Conservation (phyloP, 2,797 vertebrate species). For the Carapus acus region DNA sequence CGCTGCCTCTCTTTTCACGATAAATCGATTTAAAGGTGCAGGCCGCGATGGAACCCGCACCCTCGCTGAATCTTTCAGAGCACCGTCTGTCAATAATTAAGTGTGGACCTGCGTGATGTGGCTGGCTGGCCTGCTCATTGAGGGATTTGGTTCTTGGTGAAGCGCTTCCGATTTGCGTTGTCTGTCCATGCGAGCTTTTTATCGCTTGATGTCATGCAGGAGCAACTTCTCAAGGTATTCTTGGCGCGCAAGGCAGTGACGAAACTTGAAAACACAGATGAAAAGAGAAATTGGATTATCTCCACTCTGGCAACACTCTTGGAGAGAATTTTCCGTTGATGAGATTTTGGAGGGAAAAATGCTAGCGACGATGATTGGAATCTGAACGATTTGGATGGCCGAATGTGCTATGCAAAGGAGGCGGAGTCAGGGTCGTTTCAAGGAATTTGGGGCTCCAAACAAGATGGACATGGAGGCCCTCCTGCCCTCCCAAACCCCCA, state of each 20-base stretch:
- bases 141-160: conserved; percentile 22
- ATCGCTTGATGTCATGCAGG: conserved; percentile 8
- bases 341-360: too few relatives aligned
- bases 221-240: conserved; percentile 14
- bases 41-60: conserved; percentile 20
- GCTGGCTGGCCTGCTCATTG: conserved; percentile 20
- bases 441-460: too few relatives aligned
- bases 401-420: too few relatives aligned
- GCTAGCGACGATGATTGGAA: too few relatives aligned
- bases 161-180: too few relatives aligned
- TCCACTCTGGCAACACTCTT: conserved; percentile 6
- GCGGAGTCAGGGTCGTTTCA: too few relatives aligned
- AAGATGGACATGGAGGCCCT: too few relatives aligned
- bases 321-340: too few relatives aligned
- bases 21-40: conserved; percentile 6
- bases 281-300: conserved; percentile 24
- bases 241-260: neutral
- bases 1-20: conserved; percentile 14
- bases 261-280: conserved; percentile 7
- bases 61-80: conserved; percentile 29
- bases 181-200: conserved; percentile 3
- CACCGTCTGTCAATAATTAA: conserved; percentile 44
- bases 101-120: conserved; percentile 20
- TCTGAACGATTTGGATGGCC: too few relatives aligned
- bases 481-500: too few relatives aligned